Percentiles rank a stretch among this genome's conserved stretches.
Evolutionary conservation across 2,113 vertebrate species (phyloP).

Genomic region (Carettochelys insculpta): DNA sequence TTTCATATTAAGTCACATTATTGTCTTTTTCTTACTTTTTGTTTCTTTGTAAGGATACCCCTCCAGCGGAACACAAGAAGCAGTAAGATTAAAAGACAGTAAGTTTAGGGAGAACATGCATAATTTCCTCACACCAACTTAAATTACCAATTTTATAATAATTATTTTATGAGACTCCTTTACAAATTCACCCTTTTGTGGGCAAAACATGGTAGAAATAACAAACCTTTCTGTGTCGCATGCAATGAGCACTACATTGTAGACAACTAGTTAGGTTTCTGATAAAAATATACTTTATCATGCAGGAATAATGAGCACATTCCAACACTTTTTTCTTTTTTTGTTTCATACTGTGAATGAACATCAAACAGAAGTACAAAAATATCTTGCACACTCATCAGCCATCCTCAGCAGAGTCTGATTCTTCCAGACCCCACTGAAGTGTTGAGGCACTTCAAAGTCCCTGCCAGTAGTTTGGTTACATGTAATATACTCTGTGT

Average conservation of each 20-base stretch:
- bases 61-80: not conserved
- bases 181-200: constrained; percentile 25
- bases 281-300: constrained; percentile 32
- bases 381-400: constrained; percentile 36
- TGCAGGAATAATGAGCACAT: not conserved
- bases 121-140: constrained; percentile 17
- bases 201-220: not conserved
- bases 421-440: not conserved
- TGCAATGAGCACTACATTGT: constrained; percentile 12
- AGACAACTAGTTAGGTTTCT: not conserved
- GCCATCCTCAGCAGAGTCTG: constrained; percentile 2
- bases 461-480: not conserved
- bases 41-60: not conserved
- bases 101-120: not conserved
- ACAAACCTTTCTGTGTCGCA: not conserved
- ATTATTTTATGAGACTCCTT: constrained; percentile 33
- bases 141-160: constrained; percentile 25
- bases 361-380: constrained; percentile 28
- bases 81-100: not conserved
- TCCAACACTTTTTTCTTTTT: constrained; percentile 40
- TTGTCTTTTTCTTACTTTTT: not conserved
- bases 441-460: constrained; percentile 42
- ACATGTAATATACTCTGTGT: not conserved
- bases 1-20: not conserved
- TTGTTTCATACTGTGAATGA: not conserved